These are phyloP conservation scores for Herpailurus yagouaroundi DNA, from an alignment of 2,113 vertebrate species.

Conservation along the genomic window DNA sequence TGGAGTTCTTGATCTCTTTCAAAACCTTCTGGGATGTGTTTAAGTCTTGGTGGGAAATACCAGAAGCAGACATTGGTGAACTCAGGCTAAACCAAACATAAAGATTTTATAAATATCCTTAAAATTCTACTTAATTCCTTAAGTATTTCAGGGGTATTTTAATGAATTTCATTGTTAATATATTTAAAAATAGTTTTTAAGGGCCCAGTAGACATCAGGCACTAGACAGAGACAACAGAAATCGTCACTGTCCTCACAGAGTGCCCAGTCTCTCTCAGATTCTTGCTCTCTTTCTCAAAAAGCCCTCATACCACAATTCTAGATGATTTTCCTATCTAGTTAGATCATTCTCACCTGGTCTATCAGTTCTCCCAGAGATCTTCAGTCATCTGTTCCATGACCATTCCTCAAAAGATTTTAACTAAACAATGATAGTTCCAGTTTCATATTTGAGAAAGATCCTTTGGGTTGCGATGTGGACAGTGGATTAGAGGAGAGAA, in stretches of 20 bases:
- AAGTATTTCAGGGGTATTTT: neutral
- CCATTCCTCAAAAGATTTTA: neutral
- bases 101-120: neutral
- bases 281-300: neutral
- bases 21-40: constrained; percentile 54
- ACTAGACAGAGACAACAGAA: neutral
- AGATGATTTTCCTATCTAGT: neutral
- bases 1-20: constrained; percentile 81
- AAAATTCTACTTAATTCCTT: neutral
- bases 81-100: constrained; percentile 82
- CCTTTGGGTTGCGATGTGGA: neutral
- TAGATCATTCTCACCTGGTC: neutral
- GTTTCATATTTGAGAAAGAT: neutral
- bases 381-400: neutral
- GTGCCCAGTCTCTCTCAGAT: too few relatives aligned
- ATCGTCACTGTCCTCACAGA: neutral
- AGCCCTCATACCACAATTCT: neutral
- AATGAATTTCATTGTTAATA: neutral
- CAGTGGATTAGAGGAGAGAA: neutral
- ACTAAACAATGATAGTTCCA: neutral
- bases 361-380: neutral
- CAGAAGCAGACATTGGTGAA: constrained; percentile 86
- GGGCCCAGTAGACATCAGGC: neutral
- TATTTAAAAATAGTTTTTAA: neutral
- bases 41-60: constrained; percentile 84